These are phyloP conservation scores for Tiliacea citrago DNA, from an alignment of 2,888 invertebrate species.

Conservation along the genomic window DNA sequence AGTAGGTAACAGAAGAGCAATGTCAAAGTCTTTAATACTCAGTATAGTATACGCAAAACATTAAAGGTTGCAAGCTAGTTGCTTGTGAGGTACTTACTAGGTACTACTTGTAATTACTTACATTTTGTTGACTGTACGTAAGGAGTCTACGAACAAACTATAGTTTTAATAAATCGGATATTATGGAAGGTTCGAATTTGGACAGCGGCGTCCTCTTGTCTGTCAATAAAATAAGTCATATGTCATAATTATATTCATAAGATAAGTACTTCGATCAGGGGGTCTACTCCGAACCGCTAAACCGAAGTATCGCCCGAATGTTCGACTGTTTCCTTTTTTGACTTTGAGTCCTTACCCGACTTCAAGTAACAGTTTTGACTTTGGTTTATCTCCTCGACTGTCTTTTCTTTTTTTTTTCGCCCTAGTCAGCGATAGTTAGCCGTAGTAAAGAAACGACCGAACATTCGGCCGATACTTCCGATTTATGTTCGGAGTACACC, in stretches of 20 bases:
- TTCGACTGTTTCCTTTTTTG: too few species aligned
- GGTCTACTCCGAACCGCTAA: too few species aligned
- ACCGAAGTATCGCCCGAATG: too few species aligned
- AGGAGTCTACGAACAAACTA: not conserved
- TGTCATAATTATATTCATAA: not conserved
- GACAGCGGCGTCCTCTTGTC: not conserved
- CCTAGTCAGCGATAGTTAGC: too few species aligned
- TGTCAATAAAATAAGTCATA: not conserved
- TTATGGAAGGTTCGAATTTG: not conserved
- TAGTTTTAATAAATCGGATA: slow-evolving; percentile 15
- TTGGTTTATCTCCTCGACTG: too few species aligned
- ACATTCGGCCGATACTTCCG: too few species aligned
- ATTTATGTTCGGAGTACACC: too few species aligned
- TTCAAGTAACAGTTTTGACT: too few species aligned
- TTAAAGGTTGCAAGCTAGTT: not conserved
- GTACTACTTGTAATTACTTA: not conserved
- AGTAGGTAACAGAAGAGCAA: not conserved
- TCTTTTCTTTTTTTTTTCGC: too few species aligned
- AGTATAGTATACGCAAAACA: not conserved
- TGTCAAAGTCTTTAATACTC: not conserved
- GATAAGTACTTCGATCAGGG: not conserved
- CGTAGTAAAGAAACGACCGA: too few species aligned
- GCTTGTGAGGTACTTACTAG: not conserved
- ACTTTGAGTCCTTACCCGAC: too few species aligned
- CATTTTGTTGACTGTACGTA: slow-evolving; percentile 4